Base-by-base conservation (phyloP, 2,797 vertebrate species). In the Argya squamiceps region DNA sequence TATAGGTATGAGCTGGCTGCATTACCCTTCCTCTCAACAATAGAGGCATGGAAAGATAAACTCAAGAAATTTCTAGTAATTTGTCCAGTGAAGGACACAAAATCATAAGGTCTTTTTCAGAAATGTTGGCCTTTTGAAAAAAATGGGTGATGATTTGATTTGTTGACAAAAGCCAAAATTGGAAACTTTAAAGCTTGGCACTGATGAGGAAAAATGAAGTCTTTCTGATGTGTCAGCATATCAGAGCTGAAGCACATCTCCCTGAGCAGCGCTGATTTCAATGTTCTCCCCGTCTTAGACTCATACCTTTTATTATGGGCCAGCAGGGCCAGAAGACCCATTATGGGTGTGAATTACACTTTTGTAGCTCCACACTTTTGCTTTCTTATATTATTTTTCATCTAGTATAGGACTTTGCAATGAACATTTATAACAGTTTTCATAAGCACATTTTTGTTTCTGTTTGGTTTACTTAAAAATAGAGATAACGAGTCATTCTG, bases 181-280 rank as follows among this genome's bases (percentile, higher is more conserved):
- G 81, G 86, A 96, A 82, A 95, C 80, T 83, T 85, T 92, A 96
- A 83, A 93, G 62, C 80, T 78, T 94, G 93, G 82, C 95, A 96
- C 11, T 91, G 77, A 95, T 96, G 73, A 96, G 87, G 69, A 95
- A 96, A 89, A 94, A 95, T 87, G 62, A 91, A 95, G 39, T 83
- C 65, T 71, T 95, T 92, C 81, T 88, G 69, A 87, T 37, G 76
- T 67, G 88, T 95, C 95, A 96, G 95, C 88, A 39, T 60, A 94
- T 93, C 67, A 65, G 64, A 92, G 44, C 58, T 84, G 88, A 85
- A 73, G 59, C 41, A 62, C 50, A 58, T 95, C 89, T 95, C 83
- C 65, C 89, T 37, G 47, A 91, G 59, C 89, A 85, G 64, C 81
- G 86, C 44, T 91, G 77, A 89, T 91, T 87, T 77, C 80, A 62